Evolutionary conservation across 2,888 invertebrate species (phyloP).

Genomic region (Caenorhabditis zanzibari): DNA sequence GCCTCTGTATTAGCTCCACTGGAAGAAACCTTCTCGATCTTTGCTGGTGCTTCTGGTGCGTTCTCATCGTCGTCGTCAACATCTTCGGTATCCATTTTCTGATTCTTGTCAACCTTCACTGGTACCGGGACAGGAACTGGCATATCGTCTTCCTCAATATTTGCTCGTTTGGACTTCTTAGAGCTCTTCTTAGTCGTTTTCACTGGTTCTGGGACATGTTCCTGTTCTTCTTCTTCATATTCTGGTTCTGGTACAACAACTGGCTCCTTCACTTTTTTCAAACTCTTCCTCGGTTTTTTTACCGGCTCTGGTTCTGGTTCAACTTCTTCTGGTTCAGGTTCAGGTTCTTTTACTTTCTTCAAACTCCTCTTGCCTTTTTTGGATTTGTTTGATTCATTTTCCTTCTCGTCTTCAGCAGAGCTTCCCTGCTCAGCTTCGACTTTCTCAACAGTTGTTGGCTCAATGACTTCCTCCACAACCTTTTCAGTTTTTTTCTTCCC

Average conservation of each 20-base stretch:
- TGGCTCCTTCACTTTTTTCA: slow-evolving; percentile 43
- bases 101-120: slow-evolving; percentile 18
- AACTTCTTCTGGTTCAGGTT: slow-evolving; percentile 32
- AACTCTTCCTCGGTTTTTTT: slow-evolving; percentile 44
- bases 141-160: slow-evolving; percentile 10
- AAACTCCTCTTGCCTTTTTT: slow-evolving; percentile 38
- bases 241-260: slow-evolving; percentile 38
- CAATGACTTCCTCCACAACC: slow-evolving; percentile 24
- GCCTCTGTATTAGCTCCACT: not conserved
- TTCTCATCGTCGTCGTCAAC: slow-evolving; percentile 73
- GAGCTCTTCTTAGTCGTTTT: slow-evolving; percentile 16
- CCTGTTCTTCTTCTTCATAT: slow-evolving; percentile 13
- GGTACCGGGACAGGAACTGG: slow-evolving; percentile 10
- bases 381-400: slow-evolving; percentile 23
- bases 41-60: not conserved
- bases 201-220: slow-evolving; percentile 21
- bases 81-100: slow-evolving; percentile 78
- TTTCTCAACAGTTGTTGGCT: not conserved
- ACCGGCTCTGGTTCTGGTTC: slow-evolving; percentile 40
- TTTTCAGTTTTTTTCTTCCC: slow-evolving; percentile 53
- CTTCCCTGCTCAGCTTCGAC: slow-evolving; percentile 42
- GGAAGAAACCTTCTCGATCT: not conserved
- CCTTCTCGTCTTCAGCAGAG: slow-evolving; percentile 14
- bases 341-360: slow-evolving; percentile 50
- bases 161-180: slow-evolving; percentile 24